phyloP scores from a whole-genome alignment of 2,797 vertebrate genomes.

The Simalia tracyae region DNA sequence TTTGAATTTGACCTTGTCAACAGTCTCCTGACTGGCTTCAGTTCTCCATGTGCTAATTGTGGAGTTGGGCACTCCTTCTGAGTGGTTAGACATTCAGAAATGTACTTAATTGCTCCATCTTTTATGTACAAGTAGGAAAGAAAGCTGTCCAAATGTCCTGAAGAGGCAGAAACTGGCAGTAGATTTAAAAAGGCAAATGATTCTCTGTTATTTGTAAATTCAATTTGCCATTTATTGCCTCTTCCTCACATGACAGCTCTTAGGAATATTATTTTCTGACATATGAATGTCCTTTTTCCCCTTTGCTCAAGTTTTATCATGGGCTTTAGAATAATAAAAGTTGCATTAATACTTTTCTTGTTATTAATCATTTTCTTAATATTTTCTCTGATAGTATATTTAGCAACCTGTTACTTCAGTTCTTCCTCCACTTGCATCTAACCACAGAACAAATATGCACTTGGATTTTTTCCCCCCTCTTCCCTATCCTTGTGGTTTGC shows the following conservation, averaged over 20 bases:
- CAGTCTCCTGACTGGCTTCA: neutral
- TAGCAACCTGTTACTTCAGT: neutral
- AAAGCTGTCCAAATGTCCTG: neutral
- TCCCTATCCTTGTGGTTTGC: neutral
- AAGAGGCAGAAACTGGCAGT: neutral
- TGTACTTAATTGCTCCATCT: slow-evolving; percentile 20
- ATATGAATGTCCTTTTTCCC: neutral
- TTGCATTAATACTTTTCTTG: neutral
- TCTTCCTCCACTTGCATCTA: neutral
- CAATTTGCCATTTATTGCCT: neutral
- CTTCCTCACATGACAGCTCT: neutral
- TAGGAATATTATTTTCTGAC: slow-evolving; percentile 11
- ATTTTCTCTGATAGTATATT: neutral
- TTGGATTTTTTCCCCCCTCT: neutral
- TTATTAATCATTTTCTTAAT: slow-evolving; percentile 3
- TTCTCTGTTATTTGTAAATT: slow-evolving; percentile 5
- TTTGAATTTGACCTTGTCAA: slow-evolving; percentile 35
- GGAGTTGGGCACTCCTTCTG: neutral
- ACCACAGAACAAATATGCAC: neutral
- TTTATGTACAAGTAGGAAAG: neutral
- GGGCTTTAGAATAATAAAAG: neutral
- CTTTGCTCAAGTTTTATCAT: neutral
- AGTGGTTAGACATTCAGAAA: neutral
- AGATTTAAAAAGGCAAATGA: neutral
- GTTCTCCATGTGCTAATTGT: slow-evolving; percentile 24